Conservation (phyloP, 2,888 invertebrate genomes). For the Anthrax anthrax region DNA sequence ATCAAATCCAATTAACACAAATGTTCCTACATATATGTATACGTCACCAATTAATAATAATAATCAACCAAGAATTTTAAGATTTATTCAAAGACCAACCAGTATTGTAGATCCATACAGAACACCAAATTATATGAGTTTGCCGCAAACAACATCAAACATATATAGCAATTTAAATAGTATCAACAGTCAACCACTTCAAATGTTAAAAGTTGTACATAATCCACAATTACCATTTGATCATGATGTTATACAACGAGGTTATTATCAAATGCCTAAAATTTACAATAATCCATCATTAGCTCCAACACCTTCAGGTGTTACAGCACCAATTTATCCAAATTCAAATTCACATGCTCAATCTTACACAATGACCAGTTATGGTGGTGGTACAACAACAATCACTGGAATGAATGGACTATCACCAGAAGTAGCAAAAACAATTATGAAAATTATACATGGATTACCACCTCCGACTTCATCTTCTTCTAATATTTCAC, state of each 20-base stretch:
- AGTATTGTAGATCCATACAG: not conserved
- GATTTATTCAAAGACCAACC: not conserved
- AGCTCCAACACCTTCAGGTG: too few relatives aligned
- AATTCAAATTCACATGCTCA: not conserved
- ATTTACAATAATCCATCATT: too few relatives aligned
- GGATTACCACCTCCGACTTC: not conserved
- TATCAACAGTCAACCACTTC: not conserved
- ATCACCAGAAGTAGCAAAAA: not conserved
- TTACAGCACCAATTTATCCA: not conserved
- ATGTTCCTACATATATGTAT: too few relatives aligned
- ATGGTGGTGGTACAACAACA: not conserved
- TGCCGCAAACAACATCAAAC: not conserved
- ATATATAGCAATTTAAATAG: not conserved
- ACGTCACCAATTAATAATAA: not conserved
- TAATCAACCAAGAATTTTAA: not conserved
- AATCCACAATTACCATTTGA: not conserved
- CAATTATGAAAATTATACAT: not conserved
- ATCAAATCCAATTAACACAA: not conserved
- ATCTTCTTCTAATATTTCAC: not conserved
- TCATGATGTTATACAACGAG: too few relatives aligned
- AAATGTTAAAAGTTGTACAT: not conserved
- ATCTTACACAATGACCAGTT: not conserved
- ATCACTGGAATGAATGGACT: not conserved
- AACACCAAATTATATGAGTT: not conserved
- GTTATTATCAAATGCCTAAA: not conserved